Evolutionary conservation across 2,113 vertebrate genomes (phyloP), one percentile per base, ranked within the genome.

Genomic region (Alaudala cheleensis): DNA sequence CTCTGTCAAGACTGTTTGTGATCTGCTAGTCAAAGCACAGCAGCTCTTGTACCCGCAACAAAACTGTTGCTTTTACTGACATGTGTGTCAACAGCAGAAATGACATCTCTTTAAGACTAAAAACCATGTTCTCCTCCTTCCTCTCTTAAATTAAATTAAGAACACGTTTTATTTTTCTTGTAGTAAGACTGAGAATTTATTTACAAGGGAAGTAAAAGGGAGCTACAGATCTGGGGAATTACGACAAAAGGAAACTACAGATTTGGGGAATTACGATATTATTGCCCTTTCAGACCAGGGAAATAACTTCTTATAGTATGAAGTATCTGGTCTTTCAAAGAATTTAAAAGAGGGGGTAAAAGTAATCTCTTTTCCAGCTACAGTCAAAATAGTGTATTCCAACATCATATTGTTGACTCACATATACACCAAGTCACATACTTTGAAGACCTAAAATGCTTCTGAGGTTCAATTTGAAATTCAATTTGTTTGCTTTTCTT

Each of bases 1-100:
- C 87, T 95, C 76, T 93, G 92, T 78, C 88, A 94, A 95, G 57
- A 49, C 74, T 90, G 33, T 81, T 77, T 91, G 74, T 90, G 72
- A 88, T 74, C 81, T 93, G 79, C 57, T 94, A 85, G 74, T 85
- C 73, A 88, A 95, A 93, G 66, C 78, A 93, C 40, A 93, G 74
- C 49, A 85, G 44, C n/a, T 93, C 49, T 28, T 85, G 61, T 87
- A 82, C 40, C 40, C 71, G 65, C 49, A 94, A 82, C 66, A 79
- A 56, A 85, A 90, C 44, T 85, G 65, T 79, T 89, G 51, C 61
- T 91, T 87, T 87, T 74, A 62, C 70, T 5, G 11, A 74, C 19
- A 15, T 0, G 53, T 26, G 5, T 64, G 40, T 79, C 66, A 90
- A 65, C 45, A 88, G 40, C 4, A 57, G 66, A 95, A 94, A 81